These are phyloP conservation scores for Diarsia dahlii DNA, from an alignment of 2,888 invertebrate genomes.

Conservation along the genomic window DNA sequence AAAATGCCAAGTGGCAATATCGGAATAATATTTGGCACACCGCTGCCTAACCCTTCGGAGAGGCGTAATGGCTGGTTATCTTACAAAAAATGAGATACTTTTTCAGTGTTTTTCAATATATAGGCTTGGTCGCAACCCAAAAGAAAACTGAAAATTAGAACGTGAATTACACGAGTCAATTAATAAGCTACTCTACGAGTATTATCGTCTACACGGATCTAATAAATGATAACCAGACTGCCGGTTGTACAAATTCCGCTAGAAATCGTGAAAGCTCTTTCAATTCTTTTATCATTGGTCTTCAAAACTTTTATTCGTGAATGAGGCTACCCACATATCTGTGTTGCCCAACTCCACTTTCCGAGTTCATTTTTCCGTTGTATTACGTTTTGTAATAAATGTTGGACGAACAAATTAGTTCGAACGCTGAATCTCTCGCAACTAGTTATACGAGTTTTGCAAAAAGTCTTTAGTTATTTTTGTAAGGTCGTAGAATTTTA, in stretches of 20 bases:
- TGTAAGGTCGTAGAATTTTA: not conserved
- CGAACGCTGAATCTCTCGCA: constrained; percentile 9
- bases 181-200: not conserved
- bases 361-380: constrained; percentile 35
- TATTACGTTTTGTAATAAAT: constrained; percentile 26
- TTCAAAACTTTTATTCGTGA: constrained; percentile 33
- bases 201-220: not conserved
- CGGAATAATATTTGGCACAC: not conserved
- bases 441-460: constrained; percentile 6
- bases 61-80: not conserved
- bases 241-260: constrained; percentile 15
- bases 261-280: constrained; percentile 17
- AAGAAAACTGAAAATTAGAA: not conserved
- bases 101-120: not conserved
- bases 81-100: not conserved
- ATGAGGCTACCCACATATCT: constrained; percentile 7
- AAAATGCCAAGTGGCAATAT: not conserved
- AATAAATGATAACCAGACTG: constrained; percentile 2
- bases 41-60: not conserved
- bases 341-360: constrained; percentile 9
- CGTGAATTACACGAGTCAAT: not conserved
- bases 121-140: not conserved
- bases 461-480: constrained; percentile 7
- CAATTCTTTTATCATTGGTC: constrained; percentile 16
- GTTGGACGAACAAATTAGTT: constrained; percentile 36